phyloP scores from a whole-genome alignment of 2,797 vertebrate genomes.

The Numenius phaeopus region DNA sequence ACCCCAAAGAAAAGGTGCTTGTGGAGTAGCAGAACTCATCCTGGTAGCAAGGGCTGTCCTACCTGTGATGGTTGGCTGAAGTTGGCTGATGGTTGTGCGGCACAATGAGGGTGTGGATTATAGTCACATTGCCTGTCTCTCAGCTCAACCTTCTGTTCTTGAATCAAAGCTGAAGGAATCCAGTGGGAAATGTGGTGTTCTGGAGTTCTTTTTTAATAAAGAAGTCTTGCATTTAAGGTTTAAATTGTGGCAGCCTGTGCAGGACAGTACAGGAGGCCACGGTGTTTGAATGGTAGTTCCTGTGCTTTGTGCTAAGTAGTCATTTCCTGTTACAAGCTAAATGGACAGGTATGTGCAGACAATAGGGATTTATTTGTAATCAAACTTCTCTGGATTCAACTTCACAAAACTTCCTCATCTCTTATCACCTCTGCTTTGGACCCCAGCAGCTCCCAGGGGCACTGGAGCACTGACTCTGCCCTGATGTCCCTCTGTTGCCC shows the following conservation, averaged over 20 bases:
- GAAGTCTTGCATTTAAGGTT: neutral
- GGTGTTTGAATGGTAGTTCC: neutral
- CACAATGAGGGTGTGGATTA: neutral
- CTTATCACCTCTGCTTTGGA: neutral
- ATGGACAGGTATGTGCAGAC: neutral
- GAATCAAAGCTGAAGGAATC: neutral
- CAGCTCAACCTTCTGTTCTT: neutral
- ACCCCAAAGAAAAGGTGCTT: neutral
- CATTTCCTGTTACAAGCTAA: neutral
- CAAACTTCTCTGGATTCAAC: neutral
- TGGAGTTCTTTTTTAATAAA: neutral
- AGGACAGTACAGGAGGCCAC: neutral
- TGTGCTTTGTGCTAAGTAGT: neutral
- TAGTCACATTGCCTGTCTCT: neutral
- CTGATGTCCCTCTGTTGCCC: neutral
- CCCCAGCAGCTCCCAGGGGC: neutral
- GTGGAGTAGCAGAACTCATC: neutral
- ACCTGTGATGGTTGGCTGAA: accelerated
- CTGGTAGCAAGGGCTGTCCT: neutral
- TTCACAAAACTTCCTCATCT: neutral
- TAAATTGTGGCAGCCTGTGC: neutral
- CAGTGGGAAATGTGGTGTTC: neutral
- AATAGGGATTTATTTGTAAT: neutral
- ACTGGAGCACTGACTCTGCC: neutral
- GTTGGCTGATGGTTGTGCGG: neutral